Percentiles rank a stretch among this genome's conserved stretches.
Conservation (phyloP, 2,797 vertebrate genomes). For the Meriones psammophilus region DNA sequence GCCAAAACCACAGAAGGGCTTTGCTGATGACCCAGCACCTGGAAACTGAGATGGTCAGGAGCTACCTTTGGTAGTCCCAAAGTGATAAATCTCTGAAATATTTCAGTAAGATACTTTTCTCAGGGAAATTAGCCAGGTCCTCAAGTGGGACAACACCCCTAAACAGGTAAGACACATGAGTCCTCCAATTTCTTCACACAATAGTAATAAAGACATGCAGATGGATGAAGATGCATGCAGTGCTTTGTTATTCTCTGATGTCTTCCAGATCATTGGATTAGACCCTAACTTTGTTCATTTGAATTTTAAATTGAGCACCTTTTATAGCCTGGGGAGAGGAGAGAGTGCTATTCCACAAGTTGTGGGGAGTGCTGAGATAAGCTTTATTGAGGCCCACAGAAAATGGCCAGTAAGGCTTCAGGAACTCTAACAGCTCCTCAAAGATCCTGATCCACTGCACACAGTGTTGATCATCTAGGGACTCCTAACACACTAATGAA, state of each 20-base stretch:
- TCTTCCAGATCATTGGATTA: not conserved
- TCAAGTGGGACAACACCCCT: not conserved
- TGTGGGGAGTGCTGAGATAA: no score
- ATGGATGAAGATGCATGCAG: not conserved
- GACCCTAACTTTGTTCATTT: not conserved
- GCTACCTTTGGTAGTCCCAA: not conserved
- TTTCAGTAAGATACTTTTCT: constrained; percentile 35
- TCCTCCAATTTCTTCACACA: not conserved
- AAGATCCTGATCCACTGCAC: no score
- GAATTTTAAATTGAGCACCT: not conserved
- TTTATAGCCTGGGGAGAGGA: not conserved
- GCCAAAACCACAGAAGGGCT: not conserved
- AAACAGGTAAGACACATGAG: not conserved
- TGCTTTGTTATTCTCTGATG: not conserved
- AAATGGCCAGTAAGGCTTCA: no score
- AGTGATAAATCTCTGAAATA: not conserved
- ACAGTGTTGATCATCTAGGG: no score
- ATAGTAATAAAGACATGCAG: not conserved
- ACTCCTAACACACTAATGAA: no score
- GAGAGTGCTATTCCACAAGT: not conserved
- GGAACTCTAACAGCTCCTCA: no score
- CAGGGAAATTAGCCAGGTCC: not conserved
- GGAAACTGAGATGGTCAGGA: not conserved
- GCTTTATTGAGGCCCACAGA: no score
- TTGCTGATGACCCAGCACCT: not conserved